phyloP scores from a whole-genome alignment of 1,140 invertebrate genomes.

The Lerema accius region DNA sequence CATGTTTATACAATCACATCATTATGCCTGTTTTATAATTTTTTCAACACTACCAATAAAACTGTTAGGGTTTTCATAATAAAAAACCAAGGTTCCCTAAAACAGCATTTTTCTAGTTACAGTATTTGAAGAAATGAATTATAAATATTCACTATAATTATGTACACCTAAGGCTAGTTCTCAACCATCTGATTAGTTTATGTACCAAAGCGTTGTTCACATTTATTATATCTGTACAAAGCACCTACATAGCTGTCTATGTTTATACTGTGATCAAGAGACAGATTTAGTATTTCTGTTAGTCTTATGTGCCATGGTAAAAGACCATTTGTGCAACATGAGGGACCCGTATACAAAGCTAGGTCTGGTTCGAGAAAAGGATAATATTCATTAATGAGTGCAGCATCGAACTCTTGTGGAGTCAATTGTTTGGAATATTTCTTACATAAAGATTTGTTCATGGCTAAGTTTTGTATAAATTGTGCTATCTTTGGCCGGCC shows the following conservation, averaged over 20 bases:
- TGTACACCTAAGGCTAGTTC: conserved; percentile 48
- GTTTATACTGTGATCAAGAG: conserved; percentile 81
- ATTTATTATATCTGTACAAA: conserved; percentile 84
- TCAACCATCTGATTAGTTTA: conserved; percentile 57
- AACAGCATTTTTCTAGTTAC: not conserved
- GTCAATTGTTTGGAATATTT: conserved; percentile 55
- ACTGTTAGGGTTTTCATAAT: not conserved
- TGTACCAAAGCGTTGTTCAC: conserved; percentile 88
- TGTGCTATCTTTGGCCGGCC: conserved; percentile 83
- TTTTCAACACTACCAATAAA: conserved; percentile 10
- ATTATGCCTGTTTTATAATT: conserved; percentile 27
- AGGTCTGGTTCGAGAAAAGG: conserved; percentile 87
- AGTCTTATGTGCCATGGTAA: conserved; percentile 88
- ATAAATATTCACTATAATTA: conserved; percentile 18
- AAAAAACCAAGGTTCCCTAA: too few species aligned
- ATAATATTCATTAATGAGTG: conserved; percentile 74
- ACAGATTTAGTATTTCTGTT: conserved; percentile 87
- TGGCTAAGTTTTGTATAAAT: conserved; percentile 63
- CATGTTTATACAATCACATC: not conserved
- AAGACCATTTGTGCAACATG: conserved; percentile 84
- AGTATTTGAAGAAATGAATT: not conserved
- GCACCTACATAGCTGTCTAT: conserved; percentile 82
- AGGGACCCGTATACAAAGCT: conserved; percentile 84
- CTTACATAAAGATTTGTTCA: conserved; percentile 46
- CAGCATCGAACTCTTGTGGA: conserved; percentile 77